These are phyloP conservation scores for Apodemia duryi DNA, from an alignment of 2,888 invertebrate genomes.

Conservation along the genomic window DNA sequence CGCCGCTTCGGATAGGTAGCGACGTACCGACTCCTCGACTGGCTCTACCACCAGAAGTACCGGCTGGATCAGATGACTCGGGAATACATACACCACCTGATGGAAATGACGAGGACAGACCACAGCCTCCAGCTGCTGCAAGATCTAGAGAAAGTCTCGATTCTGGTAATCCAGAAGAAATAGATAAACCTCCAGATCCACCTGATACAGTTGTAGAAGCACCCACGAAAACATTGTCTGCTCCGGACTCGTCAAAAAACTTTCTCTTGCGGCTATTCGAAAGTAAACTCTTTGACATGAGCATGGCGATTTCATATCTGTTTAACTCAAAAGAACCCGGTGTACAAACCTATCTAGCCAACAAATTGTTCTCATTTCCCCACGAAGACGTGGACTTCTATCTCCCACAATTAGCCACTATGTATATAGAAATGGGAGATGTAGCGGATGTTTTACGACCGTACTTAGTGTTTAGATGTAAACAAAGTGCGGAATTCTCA, in stretches of 20 bases:
- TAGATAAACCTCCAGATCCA: slow-evolving; percentile 71
- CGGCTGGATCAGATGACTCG: slow-evolving; percentile 87
- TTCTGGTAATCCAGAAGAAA: slow-evolving; percentile 82
- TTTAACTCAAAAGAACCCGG: slow-evolving; percentile 99
- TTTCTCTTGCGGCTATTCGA: slow-evolving; percentile 94
- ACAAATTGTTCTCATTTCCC: slow-evolving; percentile 97
- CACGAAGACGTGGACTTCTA: slow-evolving; percentile 97
- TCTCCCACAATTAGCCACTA: slow-evolving; percentile 97
- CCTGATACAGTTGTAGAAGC: slow-evolving; percentile 52
- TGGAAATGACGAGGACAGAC: slow-evolving; percentile 73
- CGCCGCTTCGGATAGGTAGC: slow-evolving; percentile 57
- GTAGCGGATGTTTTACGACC: slow-evolving; percentile 88
- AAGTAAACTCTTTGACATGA: slow-evolving; percentile 97
- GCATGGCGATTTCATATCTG: slow-evolving; percentile 98
- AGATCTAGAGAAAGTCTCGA: slow-evolving; percentile 88
- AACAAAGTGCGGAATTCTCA: slow-evolving; percentile 96
- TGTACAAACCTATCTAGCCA: slow-evolving; percentile 97
- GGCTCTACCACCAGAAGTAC: slow-evolving; percentile 67
- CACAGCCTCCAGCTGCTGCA: slow-evolving; percentile 65
- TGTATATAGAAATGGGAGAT: slow-evolving; percentile 99
- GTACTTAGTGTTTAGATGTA: slow-evolving; percentile 82
- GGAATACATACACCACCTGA: slow-evolving; percentile 80
- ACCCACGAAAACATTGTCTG: slow-evolving; percentile 52
- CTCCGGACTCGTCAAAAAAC: slow-evolving; percentile 66
- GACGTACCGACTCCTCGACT: slow-evolving; percentile 79